phyloP scores from a whole-genome alignment of 2,113 vertebrate genomes.

The Cettia cetti region DNA sequence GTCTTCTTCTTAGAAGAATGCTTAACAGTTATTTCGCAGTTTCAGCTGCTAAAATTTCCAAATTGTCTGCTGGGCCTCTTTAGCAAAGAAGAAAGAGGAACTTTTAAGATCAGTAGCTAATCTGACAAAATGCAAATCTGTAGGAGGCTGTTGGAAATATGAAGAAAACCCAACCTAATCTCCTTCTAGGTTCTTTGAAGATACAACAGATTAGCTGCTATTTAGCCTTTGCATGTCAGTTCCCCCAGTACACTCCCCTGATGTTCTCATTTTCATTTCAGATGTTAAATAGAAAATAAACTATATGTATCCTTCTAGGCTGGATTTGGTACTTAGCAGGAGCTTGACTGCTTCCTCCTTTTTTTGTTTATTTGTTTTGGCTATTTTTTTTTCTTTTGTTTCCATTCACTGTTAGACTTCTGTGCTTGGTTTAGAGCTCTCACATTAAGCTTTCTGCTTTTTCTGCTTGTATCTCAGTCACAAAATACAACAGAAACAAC shows the following conservation, averaged over 20 bases:
- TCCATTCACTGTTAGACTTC: not conserved
- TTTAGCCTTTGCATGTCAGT: not conserved
- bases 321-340: not conserved
- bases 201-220: not conserved
- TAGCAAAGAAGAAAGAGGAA: not conserved
- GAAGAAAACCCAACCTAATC: not conserved
- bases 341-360: not conserved
- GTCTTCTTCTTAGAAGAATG: not conserved
- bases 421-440: not conserved
- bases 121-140: slow-evolving; percentile 2
- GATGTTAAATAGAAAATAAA: not conserved
- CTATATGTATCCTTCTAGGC: not conserved
- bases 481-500: not conserved
- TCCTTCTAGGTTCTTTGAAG: not conserved
- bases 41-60: not conserved
- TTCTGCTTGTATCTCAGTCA: not conserved
- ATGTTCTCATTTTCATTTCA: not conserved
- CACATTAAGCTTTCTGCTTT: not conserved
- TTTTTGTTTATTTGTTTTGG: not conserved
- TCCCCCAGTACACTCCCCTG: accelerated
- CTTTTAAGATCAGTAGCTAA: not conserved
- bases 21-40: not conserved
- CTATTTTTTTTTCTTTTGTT: not conserved
- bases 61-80: not conserved
- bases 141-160: not conserved